Percentiles rank a stretch among this genome's conserved stretches.
Conservation (phyloP, 2,888 invertebrate genomes). For the Pollenia griseotomentosa region DNA sequence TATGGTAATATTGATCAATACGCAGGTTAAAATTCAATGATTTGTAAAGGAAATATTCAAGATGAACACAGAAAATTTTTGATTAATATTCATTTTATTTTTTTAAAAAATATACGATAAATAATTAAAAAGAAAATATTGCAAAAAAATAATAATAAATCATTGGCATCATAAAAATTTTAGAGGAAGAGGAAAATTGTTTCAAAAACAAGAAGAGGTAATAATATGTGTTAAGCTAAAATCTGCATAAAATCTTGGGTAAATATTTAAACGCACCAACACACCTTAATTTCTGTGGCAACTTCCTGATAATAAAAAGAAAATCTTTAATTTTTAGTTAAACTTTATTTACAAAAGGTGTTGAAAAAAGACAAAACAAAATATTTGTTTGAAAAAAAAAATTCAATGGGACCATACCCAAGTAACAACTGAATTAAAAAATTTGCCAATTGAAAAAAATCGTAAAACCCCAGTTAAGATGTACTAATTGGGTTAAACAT, state of each 20-base stretch:
- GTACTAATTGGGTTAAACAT: no score
- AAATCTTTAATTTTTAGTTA: not conserved
- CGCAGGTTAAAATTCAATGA: no score
- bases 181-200: conserved; percentile 42
- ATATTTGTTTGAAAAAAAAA: not conserved
- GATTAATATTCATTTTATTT: no score
- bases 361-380: no score
- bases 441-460: no score
- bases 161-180: conserved; percentile 22
- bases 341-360: not conserved
- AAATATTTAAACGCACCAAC: conserved; percentile 25
- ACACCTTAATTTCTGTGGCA: not conserved
- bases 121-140: not conserved
- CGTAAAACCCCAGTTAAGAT: no score
- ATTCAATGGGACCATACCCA: not conserved
- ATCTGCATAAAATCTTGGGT: conserved; percentile 16
- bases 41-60: no score
- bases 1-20: no score
- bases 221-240: conserved; percentile 21
- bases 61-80: no score
- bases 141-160: conserved; percentile 14
- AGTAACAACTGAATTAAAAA: no score
- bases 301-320: conserved; percentile 29
- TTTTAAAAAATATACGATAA: no score
- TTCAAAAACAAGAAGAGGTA: conserved; percentile 1